Conservation (phyloP, 1,140 invertebrate species). For the Heliconius congener region DNA sequence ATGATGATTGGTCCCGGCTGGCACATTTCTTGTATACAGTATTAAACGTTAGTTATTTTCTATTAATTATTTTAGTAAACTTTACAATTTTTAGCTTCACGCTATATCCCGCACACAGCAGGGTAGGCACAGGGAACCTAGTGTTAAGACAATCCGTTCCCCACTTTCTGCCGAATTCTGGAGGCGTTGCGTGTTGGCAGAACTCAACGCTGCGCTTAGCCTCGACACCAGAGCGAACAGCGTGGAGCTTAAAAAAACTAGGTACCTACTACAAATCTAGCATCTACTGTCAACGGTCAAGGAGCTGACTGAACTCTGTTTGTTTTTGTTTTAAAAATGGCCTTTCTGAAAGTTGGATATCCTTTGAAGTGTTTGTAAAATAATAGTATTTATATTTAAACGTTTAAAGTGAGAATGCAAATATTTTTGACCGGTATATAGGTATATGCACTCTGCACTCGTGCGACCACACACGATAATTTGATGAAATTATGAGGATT, state of each 20-base stretch:
- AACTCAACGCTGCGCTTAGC: no score
- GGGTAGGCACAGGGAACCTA: no score
- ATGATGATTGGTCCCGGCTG: constrained; percentile 4
- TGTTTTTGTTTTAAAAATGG: neutral
- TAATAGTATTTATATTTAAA: neutral
- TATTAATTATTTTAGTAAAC: no score
- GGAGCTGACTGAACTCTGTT: neutral
- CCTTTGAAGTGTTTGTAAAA: constrained; percentile 1
- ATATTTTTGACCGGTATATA: neutral
- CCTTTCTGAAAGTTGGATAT: neutral
- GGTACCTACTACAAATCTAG: no score
- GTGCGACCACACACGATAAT: neutral
- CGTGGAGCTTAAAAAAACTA: no score
- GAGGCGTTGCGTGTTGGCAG: no score
- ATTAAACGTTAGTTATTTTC: neutral
- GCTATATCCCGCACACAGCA: no score
- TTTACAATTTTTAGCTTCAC: no score
- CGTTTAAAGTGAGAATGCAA: neutral
- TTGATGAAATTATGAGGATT: neutral
- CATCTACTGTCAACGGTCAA: neutral
- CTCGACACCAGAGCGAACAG: no score
- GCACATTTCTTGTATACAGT: neutral
- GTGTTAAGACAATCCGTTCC: no score
- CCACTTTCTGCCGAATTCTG: no score
- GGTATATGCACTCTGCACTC: neutral